A percentile compares a stretch with the other conserved stretches of the same genome.
These are phyloP conservation scores for Pogonomyrmex barbatus DNA, from an alignment of 1,140 invertebrate species.

Conservation along the genomic window DNA sequence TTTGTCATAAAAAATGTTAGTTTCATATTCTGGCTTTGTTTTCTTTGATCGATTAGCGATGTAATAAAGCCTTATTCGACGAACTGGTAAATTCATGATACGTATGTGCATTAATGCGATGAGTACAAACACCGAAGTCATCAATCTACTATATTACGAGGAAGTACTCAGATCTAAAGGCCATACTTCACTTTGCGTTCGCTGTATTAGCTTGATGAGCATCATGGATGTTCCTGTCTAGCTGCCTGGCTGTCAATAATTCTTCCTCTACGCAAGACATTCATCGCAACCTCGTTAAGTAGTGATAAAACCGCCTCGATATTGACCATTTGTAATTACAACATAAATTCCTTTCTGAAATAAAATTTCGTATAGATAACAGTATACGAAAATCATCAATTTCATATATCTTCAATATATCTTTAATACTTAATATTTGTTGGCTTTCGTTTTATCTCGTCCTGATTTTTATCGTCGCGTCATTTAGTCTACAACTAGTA, in stretches of 20 bases:
- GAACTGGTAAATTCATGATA: constrained; percentile 57
- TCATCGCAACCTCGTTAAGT: constrained; percentile 7
- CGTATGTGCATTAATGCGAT: constrained; percentile 53
- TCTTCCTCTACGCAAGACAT: constrained; percentile 32
- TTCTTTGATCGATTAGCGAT: constrained; percentile 25
- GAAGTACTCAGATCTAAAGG: constrained; percentile 66
- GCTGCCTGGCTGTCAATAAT: constrained; percentile 14
- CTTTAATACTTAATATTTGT: not conserved
- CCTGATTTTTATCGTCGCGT: not conserved
- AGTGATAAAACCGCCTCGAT: not conserved
- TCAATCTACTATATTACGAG: constrained; percentile 70
- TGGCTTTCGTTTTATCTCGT: not conserved
- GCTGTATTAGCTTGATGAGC: constrained; percentile 52
- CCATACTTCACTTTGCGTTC: constrained; percentile 69
- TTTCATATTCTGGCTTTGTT: not conserved
- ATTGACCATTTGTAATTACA: constrained; percentile 1
- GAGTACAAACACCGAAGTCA: constrained; percentile 68
- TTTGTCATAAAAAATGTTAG: not conserved
- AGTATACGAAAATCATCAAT: not conserved
- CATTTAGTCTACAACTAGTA: not conserved
- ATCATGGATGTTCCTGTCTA: constrained; percentile 24
- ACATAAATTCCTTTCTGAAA: not conserved
- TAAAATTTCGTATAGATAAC: not conserved
- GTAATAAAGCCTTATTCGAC: constrained; percentile 58
- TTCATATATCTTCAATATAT: not conserved